These are phyloP conservation scores for Pterocles burchelli DNA, from an alignment of 2,113 vertebrate species.

Conservation along the genomic window DNA sequence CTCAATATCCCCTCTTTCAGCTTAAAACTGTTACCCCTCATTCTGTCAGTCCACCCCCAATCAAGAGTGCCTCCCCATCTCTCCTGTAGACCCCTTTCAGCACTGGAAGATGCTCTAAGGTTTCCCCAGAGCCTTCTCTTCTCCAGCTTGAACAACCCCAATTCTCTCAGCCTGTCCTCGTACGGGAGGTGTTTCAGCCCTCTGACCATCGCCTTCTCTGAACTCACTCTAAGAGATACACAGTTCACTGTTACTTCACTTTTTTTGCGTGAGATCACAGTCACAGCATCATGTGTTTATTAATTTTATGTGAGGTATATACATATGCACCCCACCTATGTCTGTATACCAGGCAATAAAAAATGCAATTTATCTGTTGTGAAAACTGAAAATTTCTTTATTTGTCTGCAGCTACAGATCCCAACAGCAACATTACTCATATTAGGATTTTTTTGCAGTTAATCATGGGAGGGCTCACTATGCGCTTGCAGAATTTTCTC, in stretches of 20 bases:
- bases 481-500: not conserved
- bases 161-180: no score
- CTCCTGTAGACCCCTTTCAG: no score
- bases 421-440: not conserved
- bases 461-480: not conserved
- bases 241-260: rapidly evolving
- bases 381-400: not conserved
- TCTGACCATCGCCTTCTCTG: no score
- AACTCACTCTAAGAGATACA: no score
- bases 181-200: no score
- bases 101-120: no score
- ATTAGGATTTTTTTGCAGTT: not conserved
- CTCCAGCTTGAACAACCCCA: no score
- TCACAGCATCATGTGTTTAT: rapidly evolving
- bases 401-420: not conserved
- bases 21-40: no score
- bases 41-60: no score
- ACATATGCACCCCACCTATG: rapidly evolving
- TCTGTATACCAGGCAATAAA: not conserved
- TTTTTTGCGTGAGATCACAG: not conserved
- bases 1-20: no score
- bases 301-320: not conserved
- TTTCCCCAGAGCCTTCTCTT: no score
- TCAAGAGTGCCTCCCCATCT: no score
- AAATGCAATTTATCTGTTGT: not conserved